Evolutionary conservation across 2,888 invertebrate genomes (phyloP), one percentile per base, ranked within the genome.

Genomic region (Leuctra nigra): DNA sequence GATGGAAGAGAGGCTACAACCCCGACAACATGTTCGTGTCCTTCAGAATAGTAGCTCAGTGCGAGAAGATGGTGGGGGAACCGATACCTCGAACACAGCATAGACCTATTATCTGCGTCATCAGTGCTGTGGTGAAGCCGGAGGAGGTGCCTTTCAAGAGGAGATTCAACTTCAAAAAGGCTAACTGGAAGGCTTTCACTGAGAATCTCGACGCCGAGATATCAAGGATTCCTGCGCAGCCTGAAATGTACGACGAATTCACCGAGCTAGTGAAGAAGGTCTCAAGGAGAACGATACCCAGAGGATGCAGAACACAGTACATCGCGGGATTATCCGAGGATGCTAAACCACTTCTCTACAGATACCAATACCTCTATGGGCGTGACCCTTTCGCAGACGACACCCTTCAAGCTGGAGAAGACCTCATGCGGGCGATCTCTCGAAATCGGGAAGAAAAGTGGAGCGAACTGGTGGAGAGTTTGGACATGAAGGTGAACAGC

Each of bases 401-500:
- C 4, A 57, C 56, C 4, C 41, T 59, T 18, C 16, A 16, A 44
- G 44, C 53, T 20, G 59, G 59, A 16, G 59, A 59, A 25, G 6
- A 24, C 7, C 52, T 59, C 14, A 24, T 48, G 20, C 6, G 9
- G 16, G 14, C 23, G 57, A 46, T 58, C 4, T 38, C 55, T 11
- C 25, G 36, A 11, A 9, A 7, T 11, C 24, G 41, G 41, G 48
- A 18, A 46, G 48, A 44, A 11, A 52, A 47, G 39, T 59, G 55
- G 53, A 18, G 53, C 24, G 25, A 58, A 6, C 50, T 50, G 20
- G 33, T 52, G 3, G 36, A 58, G 25, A 23, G 20, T n/a, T 33
- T 55, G 11, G 55, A 55, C 47, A 60, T 58, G 56, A 53, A 23
- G 33, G 25, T 22, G 11, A 60, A 58, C 53, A 57, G 57, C 41